Conservation (phyloP, 2,113 vertebrate species). For the Apodemus speciosus region DNA sequence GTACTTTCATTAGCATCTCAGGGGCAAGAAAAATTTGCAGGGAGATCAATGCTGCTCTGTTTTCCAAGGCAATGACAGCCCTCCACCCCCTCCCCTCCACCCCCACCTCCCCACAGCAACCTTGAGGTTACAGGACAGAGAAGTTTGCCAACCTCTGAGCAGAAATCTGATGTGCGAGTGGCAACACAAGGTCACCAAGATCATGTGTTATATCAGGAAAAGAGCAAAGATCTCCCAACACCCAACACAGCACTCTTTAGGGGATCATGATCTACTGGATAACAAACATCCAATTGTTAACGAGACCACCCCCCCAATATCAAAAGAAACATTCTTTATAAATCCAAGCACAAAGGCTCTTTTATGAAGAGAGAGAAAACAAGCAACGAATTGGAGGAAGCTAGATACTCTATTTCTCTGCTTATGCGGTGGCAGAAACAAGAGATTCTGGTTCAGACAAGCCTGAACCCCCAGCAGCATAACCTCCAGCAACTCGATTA, state of each 20-base stretch:
- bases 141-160: neutral
- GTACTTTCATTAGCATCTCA: neutral
- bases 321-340: slow-evolving; percentile 74
- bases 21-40: neutral
- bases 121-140: neutral
- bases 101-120: neutral
- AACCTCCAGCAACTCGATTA: slow-evolving; percentile 50
- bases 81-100: neutral
- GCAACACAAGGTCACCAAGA: slow-evolving; percentile 57
- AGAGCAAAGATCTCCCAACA: slow-evolving; percentile 64
- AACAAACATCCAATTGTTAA: slow-evolving; percentile 49
- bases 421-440: slow-evolving; percentile 53
- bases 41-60: slow-evolving; percentile 6
- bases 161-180: slow-evolving; percentile 46
- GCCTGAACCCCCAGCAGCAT: slow-evolving; percentile 1
- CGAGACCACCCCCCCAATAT: neutral
- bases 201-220: slow-evolving; percentile 57
- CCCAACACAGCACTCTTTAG: slow-evolving; percentile 62
- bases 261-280: slow-evolving; percentile 58
- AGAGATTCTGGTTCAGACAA: slow-evolving; percentile 41
- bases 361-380: slow-evolving; percentile 65
- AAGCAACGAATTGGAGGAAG: slow-evolving; percentile 19
- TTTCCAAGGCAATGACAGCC: neutral
- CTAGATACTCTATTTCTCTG: slow-evolving; percentile 60
- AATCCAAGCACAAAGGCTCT: slow-evolving; percentile 67